Conservation (phyloP, 2,113 vertebrate species). For the Oostethus manadensis region DNA sequence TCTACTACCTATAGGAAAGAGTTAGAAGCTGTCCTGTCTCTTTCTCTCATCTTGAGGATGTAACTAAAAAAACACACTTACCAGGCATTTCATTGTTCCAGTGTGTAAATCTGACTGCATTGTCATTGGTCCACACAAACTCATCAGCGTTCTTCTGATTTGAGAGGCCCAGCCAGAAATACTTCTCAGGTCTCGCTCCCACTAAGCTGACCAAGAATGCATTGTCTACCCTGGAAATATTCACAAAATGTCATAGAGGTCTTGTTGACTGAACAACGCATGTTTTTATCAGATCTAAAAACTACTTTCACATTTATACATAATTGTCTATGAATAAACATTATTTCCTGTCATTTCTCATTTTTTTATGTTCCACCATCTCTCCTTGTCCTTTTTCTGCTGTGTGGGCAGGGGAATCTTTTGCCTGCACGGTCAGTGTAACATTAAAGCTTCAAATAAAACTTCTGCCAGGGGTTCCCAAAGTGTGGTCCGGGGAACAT, state of each 20-base stretch:
- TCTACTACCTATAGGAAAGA: slow-evolving; percentile 38
- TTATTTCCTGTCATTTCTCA: no score
- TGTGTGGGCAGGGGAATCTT: no score
- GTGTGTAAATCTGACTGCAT: slow-evolving; percentile 79
- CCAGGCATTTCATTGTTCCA: slow-evolving; percentile 77
- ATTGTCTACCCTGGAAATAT: slow-evolving; percentile 80
- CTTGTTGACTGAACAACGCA: neutral
- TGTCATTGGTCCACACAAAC: slow-evolving; percentile 77
- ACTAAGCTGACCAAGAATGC: slow-evolving; percentile 87
- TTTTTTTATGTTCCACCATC: no score
- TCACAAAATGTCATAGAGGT: neutral
- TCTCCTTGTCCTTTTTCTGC: no score
- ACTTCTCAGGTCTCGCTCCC: slow-evolving; percentile 80
- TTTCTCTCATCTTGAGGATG: neutral
- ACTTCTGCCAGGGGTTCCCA: no score
- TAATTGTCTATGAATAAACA: no score
- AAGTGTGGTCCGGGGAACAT: no score
- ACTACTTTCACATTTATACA: no score
- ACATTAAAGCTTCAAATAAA: no score
- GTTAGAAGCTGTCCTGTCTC: neutral
- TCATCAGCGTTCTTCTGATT: slow-evolving; percentile 73
- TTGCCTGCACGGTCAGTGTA: no score
- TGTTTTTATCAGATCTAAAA: no score
- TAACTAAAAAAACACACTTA: slow-evolving; percentile 1
- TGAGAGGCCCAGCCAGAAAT: slow-evolving; percentile 91